Conservation (phyloP, 2,797 vertebrate genomes). For the Petrocephalus sullivani region DNA sequence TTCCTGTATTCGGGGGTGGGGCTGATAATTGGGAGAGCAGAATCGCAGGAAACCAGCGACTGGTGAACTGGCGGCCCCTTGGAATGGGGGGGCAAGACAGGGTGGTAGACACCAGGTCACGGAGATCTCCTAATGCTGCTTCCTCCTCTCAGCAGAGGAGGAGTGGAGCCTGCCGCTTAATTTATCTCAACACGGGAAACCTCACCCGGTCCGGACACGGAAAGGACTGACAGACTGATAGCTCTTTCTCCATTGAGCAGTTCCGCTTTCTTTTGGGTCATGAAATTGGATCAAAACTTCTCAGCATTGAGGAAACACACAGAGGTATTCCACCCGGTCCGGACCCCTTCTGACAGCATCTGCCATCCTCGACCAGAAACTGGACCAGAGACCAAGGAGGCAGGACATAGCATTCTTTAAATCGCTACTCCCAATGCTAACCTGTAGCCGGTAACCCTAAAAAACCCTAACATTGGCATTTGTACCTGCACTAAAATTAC, state of each 20-base stretch:
- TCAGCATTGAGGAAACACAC: background rate
- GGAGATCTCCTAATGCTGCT: background rate
- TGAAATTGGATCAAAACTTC: background rate
- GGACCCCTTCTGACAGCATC: background rate
- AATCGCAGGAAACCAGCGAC: slow-evolving; percentile 52
- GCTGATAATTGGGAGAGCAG: slow-evolving; percentile 16
- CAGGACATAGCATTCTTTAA: background rate
- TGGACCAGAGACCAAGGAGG: background rate
- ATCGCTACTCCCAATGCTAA: background rate
- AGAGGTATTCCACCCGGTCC: background rate
- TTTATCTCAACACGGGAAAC: no score
- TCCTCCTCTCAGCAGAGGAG: background rate
- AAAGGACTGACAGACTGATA: no score
- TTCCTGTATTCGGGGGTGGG: background rate
- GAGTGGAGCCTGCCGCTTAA: no score
- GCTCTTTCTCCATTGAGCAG: background rate
- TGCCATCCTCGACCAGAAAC: background rate
- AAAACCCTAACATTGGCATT: background rate
- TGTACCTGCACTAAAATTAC: background rate
- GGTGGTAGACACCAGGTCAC: background rate
- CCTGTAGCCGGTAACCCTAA: background rate
- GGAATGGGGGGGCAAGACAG: background rate
- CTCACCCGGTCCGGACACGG: no score
- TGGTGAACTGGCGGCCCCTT: background rate
- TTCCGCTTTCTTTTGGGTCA: background rate